phyloP scores from a whole-genome alignment of 2,888 invertebrate species.

The Lissocephala sabroskyi region DNA sequence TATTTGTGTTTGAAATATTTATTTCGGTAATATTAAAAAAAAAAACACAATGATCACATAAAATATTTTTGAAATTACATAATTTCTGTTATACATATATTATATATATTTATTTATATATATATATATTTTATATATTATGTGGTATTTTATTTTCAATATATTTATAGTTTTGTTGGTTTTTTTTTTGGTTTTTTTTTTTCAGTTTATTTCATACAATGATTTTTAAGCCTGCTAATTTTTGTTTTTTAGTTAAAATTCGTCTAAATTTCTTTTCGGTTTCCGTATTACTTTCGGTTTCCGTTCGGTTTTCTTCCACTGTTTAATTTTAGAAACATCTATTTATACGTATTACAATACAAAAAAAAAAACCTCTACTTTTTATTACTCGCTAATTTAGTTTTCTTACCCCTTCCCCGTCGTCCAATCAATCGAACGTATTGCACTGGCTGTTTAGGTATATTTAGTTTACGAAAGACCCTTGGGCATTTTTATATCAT shows the following conservation, averaged over 20 bases:
- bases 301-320: constrained; percentile 9
- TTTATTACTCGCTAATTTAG: constrained; percentile 31
- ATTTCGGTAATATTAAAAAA: constrained; percentile 60
- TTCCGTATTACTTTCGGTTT: constrained; percentile 13
- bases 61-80: constrained; percentile 64
- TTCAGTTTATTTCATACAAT: constrained; percentile 37
- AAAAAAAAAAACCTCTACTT: constrained; percentile 55
- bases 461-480: constrained; percentile 13
- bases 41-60: constrained; percentile 63
- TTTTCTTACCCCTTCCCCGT: too few species aligned
- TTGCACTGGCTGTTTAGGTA: constrained; percentile 40
- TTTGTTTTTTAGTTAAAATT: constrained; percentile 40
- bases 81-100: constrained; percentile 50
- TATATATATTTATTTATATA: constrained; percentile 23
- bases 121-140: constrained; percentile 31
- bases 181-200: constrained; percentile 7
- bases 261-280: constrained; percentile 54
- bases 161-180: constrained; percentile 21
- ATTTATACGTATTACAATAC: constrained; percentile 47
- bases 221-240: constrained; percentile 19
- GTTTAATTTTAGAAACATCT: constrained; percentile 21
- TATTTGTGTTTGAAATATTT: constrained; percentile 63
- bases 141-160: constrained; percentile 39
- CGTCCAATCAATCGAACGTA: too few species aligned
- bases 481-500: constrained; percentile 11